phyloP scores from a whole-genome alignment of 2,888 invertebrate genomes.

The Watsonalla cultraria region DNA sequence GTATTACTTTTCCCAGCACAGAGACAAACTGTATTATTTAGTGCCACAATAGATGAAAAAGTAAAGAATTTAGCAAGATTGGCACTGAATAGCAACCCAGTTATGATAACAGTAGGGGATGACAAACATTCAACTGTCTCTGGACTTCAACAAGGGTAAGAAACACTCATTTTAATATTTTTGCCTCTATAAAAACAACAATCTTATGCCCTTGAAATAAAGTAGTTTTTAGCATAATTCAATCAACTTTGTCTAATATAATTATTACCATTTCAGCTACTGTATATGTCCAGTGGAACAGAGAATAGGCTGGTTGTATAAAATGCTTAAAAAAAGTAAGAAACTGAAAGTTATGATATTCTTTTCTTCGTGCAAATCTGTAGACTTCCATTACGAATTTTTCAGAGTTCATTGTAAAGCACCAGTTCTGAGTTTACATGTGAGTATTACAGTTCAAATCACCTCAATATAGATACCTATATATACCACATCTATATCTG shows the following conservation, averaged over 20 bases:
- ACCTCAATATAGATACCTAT: too few species aligned
- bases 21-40: conserved; percentile 96
- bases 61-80: conserved; percentile 91
- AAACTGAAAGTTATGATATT: conserved; percentile 97
- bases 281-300: conserved; percentile 96
- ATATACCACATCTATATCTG: too few species aligned
- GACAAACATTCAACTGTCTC: conserved; percentile 86
- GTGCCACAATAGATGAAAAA: conserved; percentile 97
- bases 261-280: conserved; percentile 77
- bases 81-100: conserved; percentile 92
- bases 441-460: conserved; percentile 69
- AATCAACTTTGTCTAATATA: background rate
- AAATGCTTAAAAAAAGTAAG: conserved; percentile 95
- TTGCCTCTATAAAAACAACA: too few species aligned
- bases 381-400: conserved; percentile 95
- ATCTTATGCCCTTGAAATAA: too few species aligned
- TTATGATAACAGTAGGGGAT: conserved; percentile 91
- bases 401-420: conserved; percentile 94
- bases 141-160: conserved; percentile 86
- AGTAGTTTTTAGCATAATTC: too few species aligned
- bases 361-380: conserved; percentile 97
- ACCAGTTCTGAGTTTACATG: conserved; percentile 95
- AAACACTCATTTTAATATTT: background rate
- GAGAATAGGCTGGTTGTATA: conserved; percentile 92
- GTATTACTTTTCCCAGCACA: conserved; percentile 79